A percentile compares a stretch with the other conserved stretches of the same genome.
These are phyloP conservation scores for Pseudococcus viburni DNA, from an alignment of 2,888 invertebrate species.

Conservation along the genomic window DNA sequence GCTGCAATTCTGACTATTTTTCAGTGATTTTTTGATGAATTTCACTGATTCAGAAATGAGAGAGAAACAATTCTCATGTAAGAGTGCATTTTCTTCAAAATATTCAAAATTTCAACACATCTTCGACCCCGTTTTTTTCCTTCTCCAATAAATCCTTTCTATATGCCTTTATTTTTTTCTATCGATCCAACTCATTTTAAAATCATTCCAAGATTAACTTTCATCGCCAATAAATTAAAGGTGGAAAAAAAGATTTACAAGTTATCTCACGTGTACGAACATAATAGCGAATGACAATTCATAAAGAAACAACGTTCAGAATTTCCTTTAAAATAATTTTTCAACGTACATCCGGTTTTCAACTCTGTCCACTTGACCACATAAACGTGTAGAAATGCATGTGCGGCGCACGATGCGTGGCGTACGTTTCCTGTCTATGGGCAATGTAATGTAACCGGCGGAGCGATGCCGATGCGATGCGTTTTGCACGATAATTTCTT, in stretches of 20 bases:
- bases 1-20: too few relatives aligned
- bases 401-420: conserved; percentile 38
- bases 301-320: conserved; percentile 21
- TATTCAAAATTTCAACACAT: too few relatives aligned
- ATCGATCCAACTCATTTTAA: too few relatives aligned
- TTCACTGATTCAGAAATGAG: too few relatives aligned
- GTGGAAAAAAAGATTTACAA: background rate
- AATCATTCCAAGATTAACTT: background rate
- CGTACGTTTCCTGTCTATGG: conserved; percentile 48
- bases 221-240: background rate
- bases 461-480: background rate
- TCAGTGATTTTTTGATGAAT: too few relatives aligned
- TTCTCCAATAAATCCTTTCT: too few relatives aligned
- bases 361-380: conserved; percentile 48
- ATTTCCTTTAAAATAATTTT: conserved; percentile 43
- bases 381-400: conserved; percentile 41
- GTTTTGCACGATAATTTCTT: conserved; percentile 46
- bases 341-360: conserved; percentile 44
- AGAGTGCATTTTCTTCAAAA: too few relatives aligned
- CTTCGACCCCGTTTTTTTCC: too few relatives aligned
- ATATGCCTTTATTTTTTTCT: too few relatives aligned
- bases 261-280: conserved; percentile 18
- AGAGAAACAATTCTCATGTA: too few relatives aligned
- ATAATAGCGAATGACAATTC: conserved; percentile 14
- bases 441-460: conserved; percentile 3